Percentiles rank a stretch among this genome's conserved stretches.
Conservation (phyloP, 2,888 invertebrate genomes). For the Zygogramma bicolorata region DNA sequence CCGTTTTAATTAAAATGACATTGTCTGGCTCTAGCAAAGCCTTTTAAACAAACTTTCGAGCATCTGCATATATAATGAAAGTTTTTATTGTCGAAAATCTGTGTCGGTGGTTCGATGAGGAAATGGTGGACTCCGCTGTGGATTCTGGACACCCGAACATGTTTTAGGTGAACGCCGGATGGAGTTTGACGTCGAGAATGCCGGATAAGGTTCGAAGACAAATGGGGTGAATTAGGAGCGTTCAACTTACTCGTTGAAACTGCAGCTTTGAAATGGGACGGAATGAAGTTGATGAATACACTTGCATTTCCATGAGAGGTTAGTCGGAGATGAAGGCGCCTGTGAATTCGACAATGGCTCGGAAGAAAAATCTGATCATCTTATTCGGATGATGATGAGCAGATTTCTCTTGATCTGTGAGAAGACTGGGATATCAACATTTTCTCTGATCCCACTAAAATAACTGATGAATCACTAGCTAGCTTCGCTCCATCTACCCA, state of each 20-base stretch:
- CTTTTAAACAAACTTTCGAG: constrained; percentile 36
- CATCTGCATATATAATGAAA: constrained; percentile 37
- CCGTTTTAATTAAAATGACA: constrained; percentile 40
- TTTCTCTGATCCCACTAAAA: too few species aligned
- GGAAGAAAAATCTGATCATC: neutral
- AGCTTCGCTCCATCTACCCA: too few species aligned
- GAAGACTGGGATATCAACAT: too few species aligned
- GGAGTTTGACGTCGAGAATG: neutral
- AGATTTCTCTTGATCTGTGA: too few species aligned
- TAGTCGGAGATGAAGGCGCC: neutral
- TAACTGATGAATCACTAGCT: too few species aligned
- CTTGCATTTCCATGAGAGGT: neutral
- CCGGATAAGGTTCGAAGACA: neutral
- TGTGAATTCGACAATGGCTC: neutral
- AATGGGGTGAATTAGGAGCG: neutral
- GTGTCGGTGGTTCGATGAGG: constrained; percentile 28
- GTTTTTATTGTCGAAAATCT: constrained; percentile 33
- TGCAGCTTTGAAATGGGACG: neutral
- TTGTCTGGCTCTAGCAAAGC: constrained; percentile 30
- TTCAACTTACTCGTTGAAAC: neutral
- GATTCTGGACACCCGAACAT: neutral
- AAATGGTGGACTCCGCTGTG: constrained; percentile 16
- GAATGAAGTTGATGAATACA: constrained; percentile 19
- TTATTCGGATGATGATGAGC: too few species aligned
- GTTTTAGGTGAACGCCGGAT: neutral